Evolutionary conservation across 1,140 invertebrate genomes (phyloP).

Genomic region (Coelopa frigida): DNA sequence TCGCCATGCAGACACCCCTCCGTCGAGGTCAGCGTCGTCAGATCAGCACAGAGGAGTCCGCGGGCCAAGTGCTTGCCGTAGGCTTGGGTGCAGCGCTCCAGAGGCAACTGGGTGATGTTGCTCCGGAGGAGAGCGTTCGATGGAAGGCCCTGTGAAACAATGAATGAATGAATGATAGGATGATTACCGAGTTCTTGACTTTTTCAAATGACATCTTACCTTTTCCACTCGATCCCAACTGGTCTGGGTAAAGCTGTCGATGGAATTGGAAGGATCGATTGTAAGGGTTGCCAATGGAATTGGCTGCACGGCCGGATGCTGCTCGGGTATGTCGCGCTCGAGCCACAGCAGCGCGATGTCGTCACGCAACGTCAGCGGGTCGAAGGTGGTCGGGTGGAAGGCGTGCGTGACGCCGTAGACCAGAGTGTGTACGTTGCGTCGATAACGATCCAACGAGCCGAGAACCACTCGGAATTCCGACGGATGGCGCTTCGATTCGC

Average conservation of each 20-base stretch:
- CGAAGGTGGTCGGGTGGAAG: conserved; percentile 19
- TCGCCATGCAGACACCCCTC: conserved; percentile 10
- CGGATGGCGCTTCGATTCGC: conserved; percentile 22
- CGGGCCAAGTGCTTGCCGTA: conserved; percentile 3
- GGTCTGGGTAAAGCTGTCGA: too few species aligned
- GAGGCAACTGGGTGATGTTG: neutral
- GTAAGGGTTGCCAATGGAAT: conserved; percentile 21
- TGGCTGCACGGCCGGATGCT: conserved; percentile 21
- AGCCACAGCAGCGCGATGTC: conserved; percentile 33
- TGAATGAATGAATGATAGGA: too few species aligned
- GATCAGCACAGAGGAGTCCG: too few species aligned
- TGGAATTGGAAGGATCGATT: too few species aligned
- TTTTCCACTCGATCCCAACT: too few species aligned
- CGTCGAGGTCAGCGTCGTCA: too few species aligned
- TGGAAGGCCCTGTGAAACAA: too few species aligned
- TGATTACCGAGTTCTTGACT: too few species aligned
- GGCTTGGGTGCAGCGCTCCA: conserved; percentile 3
- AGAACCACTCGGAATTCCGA: conserved; percentile 31
- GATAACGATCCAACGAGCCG: conserved; percentile 28
- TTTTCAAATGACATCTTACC: too few species aligned
- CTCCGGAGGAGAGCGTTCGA: too few species aligned
- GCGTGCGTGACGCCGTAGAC: conserved; percentile 29
- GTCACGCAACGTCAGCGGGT: conserved; percentile 16
- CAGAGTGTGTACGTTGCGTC: conserved; percentile 18
- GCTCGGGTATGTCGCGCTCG: conserved; percentile 25